Evolutionary conservation across 2,113 vertebrate genomes (phyloP).

Genomic region (Bombycilla garrulus): DNA sequence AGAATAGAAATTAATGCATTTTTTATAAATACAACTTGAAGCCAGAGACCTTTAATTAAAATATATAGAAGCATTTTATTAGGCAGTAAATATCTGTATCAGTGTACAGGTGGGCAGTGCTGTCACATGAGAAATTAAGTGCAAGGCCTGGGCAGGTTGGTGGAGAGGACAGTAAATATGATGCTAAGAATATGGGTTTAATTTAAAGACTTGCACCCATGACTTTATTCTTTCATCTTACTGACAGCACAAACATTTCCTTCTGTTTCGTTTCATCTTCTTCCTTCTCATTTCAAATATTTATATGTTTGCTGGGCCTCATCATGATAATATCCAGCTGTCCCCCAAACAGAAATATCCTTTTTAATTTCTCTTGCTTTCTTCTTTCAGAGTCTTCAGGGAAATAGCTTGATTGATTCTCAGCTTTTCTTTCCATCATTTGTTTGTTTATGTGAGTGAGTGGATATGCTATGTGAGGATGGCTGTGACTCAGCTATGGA

Average conservation of each 20-base stretch:
- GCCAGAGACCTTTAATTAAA: neutral
- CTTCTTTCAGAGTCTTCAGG: neutral
- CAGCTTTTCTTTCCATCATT: constrained; percentile 24
- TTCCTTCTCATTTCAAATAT: neutral
- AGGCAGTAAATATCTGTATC: neutral
- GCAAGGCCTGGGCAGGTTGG: neutral
- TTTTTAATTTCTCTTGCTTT: constrained; percentile 2
- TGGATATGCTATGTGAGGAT: neutral
- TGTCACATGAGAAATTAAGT: neutral
- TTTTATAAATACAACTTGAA: neutral
- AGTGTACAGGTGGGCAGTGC: neutral
- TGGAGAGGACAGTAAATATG: neutral
- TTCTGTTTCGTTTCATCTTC: constrained; percentile 3
- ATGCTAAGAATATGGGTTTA: neutral
- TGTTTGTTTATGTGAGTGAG: constrained; percentile 2
- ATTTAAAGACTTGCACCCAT: constrained; percentile 19
- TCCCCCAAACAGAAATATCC: constrained; percentile 1
- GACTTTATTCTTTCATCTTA: constrained; percentile 25
- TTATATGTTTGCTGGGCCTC: constrained; percentile 14
- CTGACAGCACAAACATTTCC: neutral
- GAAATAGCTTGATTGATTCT: neutral
- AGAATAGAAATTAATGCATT: neutral
- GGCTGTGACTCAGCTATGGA: neutral
- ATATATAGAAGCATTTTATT: neutral
- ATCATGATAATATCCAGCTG: neutral